A percentile compares a stretch with the other conserved stretches of the same genome.
Evolutionary conservation across 2,888 invertebrate genomes (phyloP).

Genomic region (Tridacna crocea): DNA sequence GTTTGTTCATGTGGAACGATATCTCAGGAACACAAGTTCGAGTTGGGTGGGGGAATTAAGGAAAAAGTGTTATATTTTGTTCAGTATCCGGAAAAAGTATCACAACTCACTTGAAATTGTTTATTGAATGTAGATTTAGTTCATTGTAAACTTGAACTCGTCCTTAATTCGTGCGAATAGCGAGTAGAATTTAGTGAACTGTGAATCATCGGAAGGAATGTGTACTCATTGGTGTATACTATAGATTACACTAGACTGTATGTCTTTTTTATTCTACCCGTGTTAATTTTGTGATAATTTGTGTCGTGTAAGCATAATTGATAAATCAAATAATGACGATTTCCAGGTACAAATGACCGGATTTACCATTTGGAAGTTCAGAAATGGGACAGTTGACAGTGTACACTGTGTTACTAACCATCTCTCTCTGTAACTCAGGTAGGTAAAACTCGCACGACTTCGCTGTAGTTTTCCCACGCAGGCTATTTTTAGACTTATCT

Average conservation of each 20-base stretch:
- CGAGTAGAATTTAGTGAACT: too few relatives aligned
- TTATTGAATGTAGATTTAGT: too few relatives aligned
- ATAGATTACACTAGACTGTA: not conserved
- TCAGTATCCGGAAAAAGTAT: too few relatives aligned
- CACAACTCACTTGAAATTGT: too few relatives aligned
- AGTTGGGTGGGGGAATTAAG: slow-evolving; percentile 25
- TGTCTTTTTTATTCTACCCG: slow-evolving; percentile 9
- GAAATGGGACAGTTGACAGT: slow-evolving; percentile 9
- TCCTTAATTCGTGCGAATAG: not conserved
- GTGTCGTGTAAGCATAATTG: not conserved
- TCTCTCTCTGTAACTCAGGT: slow-evolving; percentile 9
- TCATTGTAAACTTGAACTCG: too few relatives aligned
- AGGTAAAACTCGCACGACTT: slow-evolving; percentile 11
- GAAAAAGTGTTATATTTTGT: slow-evolving; percentile 1
- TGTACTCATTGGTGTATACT: too few relatives aligned
- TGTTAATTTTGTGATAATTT: not conserved
- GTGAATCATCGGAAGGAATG: too few relatives aligned
- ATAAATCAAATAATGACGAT: slow-evolving; percentile 9
- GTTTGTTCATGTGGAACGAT: slow-evolving; percentile 44
- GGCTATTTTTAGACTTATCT: not conserved
- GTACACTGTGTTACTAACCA: slow-evolving; percentile 8
- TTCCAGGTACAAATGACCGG: slow-evolving; percentile 10
- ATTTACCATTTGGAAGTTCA: slow-evolving; percentile 10
- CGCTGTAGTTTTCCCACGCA: slow-evolving; percentile 7
- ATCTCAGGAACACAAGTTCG: slow-evolving; percentile 7